Evolutionary conservation across 1,140 invertebrate species (phyloP), one percentile per base, ranked within the genome.

Genomic region (Psix sp.): DNA sequence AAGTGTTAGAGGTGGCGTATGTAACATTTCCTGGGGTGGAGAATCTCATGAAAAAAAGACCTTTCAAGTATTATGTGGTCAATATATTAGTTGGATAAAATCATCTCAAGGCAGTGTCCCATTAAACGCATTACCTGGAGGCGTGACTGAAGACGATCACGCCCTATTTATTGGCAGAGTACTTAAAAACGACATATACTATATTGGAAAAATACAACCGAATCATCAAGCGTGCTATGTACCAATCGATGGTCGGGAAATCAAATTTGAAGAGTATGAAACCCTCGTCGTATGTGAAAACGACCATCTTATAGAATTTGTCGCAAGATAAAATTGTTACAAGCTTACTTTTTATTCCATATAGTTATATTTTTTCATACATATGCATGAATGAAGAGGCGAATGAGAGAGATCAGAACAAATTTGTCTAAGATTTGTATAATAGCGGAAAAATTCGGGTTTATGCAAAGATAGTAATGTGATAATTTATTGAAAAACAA

Each of bases 201-300:
- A 80, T 26, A 51, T 84, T 9, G 84, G 82, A 13, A 85, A 84
- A 59, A 75, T 84, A 66, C 76, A 84, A 59, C 78, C 80, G 1
- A 80, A 80, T 71, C 78, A 83, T 18, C 78, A 83, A 72, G 49
- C 63, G 13, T 84, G 80, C 24, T 82, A 82, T n/a, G 57, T 80
- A 76, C 71, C 79, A 24, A 18, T 79, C 5, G 57, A 80, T 20
- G 79, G 75, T 0, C 43, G 54, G 9, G 82, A 84, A 52, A 29
- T 63, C 3, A 16, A 48, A 29, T 82, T 68, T 13, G 21, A 70
- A 14, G 75, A 79, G 7, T 84, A 84, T 13, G 81, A 84, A 29
- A 60, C 73, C 6, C 59, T 83, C 24, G 63, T 83, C 10, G 33
- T 83, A 48, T 51, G 63, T 18, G 78, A 80, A 7, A 51, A 62